phyloP scores from a whole-genome alignment of 2,888 invertebrate species.

The Steromphala cineraria region DNA sequence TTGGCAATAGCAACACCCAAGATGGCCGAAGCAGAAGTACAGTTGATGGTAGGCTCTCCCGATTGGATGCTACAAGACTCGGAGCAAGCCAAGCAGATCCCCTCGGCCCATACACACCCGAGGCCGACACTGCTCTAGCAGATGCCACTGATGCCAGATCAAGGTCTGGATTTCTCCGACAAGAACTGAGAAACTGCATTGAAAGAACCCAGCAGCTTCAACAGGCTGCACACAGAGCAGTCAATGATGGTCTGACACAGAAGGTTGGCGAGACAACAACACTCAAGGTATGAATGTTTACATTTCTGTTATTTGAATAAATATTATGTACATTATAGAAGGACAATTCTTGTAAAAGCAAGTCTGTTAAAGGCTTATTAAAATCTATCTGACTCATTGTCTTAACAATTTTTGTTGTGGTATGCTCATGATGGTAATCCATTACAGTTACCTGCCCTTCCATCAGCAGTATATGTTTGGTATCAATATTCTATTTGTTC shows the following conservation, averaged over 20 bases:
- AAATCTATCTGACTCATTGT: too few species aligned
- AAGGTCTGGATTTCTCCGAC: slow-evolving; percentile 63
- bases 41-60: slow-evolving; percentile 47
- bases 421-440: too few species aligned
- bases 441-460: too few species aligned
- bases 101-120: slow-evolving; percentile 72
- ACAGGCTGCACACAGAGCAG: slow-evolving; percentile 70
- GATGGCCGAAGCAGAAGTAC: slow-evolving; percentile 36
- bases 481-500: not conserved
- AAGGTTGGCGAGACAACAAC: slow-evolving; percentile 72
- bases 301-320: not conserved
- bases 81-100: slow-evolving; percentile 60
- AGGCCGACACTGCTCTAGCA: slow-evolving; percentile 67
- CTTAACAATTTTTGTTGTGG: too few species aligned
- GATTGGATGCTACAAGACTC: slow-evolving; percentile 33
- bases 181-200: slow-evolving; percentile 63
- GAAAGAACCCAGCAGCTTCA: slow-evolving; percentile 67
- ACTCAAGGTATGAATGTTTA: slow-evolving; percentile 65
- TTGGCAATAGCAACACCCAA: slow-evolving; percentile 32
- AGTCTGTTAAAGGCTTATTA: too few species aligned
- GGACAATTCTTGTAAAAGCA: too few species aligned
- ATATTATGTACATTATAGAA: too few species aligned
- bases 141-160: slow-evolving; percentile 67
- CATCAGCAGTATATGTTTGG: too few species aligned
- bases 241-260: slow-evolving; percentile 72